Percentiles rank a stretch among this genome's conserved stretches.
Evolutionary conservation across 1,140 invertebrate species (phyloP).

Genomic region (Paralvinella palmiformis): DNA sequence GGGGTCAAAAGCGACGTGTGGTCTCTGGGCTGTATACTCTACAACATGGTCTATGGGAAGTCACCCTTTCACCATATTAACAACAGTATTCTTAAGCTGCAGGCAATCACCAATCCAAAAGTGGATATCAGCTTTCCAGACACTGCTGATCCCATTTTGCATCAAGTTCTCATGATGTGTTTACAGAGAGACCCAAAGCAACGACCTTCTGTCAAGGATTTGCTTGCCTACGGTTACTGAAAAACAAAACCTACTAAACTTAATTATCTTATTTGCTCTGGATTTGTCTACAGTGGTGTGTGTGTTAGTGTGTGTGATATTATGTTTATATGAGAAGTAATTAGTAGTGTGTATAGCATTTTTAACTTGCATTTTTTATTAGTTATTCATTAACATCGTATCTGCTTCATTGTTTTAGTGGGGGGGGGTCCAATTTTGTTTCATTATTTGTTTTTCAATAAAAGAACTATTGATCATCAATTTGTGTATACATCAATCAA

Average conservation of each 20-base stretch:
- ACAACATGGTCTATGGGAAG: conserved; percentile 80
- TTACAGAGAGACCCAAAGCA: conserved; percentile 64
- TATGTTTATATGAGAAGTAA: no score
- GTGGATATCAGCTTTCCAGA: conserved; percentile 68
- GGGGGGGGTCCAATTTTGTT: no score
- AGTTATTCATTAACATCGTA: no score
- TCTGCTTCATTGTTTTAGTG: no score
- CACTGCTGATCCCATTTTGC: neutral
- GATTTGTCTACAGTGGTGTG: neutral
- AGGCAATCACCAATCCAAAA: conserved; percentile 72
- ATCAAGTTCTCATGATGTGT: conserved; percentile 54
- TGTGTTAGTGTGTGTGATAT: neutral
- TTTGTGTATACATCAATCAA: no score
- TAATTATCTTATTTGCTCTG: neutral
- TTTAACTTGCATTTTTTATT: no score
- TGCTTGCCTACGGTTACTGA: conserved; percentile 50
- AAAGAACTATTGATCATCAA: no score
- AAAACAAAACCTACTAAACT: neutral
- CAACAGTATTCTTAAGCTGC: conserved; percentile 67
- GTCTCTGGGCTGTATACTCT: conserved; percentile 95
- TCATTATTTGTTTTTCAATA: no score
- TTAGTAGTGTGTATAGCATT: no score
- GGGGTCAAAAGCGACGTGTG: conserved; percentile 92
- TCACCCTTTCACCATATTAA: conserved; percentile 86
- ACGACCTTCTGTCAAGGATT: conserved; percentile 66